Evolutionary conservation across 2,113 vertebrate species (phyloP).

Genomic region (Propithecus coquereli): DNA sequence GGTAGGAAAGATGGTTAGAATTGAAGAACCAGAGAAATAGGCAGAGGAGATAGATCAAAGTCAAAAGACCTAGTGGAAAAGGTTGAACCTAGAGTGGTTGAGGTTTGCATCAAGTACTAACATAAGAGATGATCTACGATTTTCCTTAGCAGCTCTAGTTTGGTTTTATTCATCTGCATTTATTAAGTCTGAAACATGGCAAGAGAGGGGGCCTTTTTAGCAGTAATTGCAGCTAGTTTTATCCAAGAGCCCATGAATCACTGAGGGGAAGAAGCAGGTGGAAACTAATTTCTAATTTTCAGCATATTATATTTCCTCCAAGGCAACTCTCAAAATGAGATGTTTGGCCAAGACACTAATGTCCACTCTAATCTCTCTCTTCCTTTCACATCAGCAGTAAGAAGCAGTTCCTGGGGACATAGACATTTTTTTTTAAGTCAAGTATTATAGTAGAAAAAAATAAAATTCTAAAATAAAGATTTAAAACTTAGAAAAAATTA

Average conservation of each 20-base stretch:
- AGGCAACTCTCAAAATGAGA: background rate
- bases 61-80: background rate
- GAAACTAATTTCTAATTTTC: constrained; percentile 45
- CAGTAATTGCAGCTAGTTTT: background rate
- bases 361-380: background rate
- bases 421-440: background rate
- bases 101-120: background rate
- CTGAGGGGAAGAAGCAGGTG: background rate
- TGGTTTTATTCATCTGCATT: background rate
- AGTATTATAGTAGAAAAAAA: background rate
- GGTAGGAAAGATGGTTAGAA: background rate
- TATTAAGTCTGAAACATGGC: background rate
- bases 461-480: background rate
- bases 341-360: background rate
- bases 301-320: background rate
- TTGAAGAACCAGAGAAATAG: background rate
- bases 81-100: background rate
- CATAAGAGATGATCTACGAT: background rate
- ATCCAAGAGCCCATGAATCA: background rate
- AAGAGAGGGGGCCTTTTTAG: background rate
- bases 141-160: background rate
- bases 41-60: background rate
- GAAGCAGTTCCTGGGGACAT: background rate
- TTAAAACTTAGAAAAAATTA: constrained; percentile 13
- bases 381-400: background rate